phyloP scores from a whole-genome alignment of 2,888 invertebrate genomes.

The Scaptomyza reducta region DNA sequence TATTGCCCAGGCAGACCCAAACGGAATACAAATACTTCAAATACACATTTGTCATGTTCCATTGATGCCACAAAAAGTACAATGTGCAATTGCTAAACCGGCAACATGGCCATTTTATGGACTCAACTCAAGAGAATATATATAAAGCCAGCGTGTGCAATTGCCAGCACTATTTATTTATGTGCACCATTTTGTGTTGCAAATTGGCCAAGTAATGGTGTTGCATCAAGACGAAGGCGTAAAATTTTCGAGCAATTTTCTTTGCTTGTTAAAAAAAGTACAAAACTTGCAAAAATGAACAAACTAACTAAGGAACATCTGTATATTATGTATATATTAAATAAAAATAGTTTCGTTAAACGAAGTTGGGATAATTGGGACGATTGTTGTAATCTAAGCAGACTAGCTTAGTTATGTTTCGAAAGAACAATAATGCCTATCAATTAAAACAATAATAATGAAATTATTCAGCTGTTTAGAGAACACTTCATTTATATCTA shows the following conservation, averaged over 20 bases:
- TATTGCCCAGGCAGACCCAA: conserved; percentile 47
- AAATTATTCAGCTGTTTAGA: not conserved
- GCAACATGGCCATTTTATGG: conserved; percentile 49
- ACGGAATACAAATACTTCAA: conserved; percentile 64
- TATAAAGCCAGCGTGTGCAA: conserved; percentile 30
- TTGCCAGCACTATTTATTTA: conserved; percentile 63
- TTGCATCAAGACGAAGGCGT: conserved; percentile 31
- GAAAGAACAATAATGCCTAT: not conserved
- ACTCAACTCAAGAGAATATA: conserved; percentile 36
- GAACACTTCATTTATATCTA: not conserved
- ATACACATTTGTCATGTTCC: conserved; percentile 73
- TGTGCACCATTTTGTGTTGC: conserved; percentile 47
- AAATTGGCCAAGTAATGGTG: conserved; percentile 63
- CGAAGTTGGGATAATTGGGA: no score
- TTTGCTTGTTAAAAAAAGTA: no score
- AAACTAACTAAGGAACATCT: no score
- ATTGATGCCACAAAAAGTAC: conserved; percentile 43
- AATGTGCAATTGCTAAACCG: conserved; percentile 45
- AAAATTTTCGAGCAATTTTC: no score
- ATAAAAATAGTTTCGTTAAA: no score
- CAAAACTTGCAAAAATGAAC: no score
- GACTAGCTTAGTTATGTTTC: no score
- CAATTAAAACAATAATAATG: not conserved
- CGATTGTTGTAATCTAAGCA: no score
- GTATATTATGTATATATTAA: no score